Evolutionary conservation across 2,888 invertebrate genomes (phyloP).

Genomic region (Pinctada fucata): DNA sequence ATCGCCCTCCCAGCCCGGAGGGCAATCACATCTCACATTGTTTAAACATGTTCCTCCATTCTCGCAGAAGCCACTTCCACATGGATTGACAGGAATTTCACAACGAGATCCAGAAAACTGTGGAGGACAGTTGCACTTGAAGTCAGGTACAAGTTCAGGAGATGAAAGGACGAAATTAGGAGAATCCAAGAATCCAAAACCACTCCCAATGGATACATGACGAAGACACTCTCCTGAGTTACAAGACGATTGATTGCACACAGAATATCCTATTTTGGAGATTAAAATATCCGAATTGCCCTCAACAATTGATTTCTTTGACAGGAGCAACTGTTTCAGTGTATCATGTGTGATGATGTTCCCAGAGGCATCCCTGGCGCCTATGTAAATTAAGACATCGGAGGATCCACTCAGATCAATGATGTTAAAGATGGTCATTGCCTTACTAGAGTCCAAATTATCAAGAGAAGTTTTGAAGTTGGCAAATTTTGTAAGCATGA

Average conservation of each 20-base stretch:
- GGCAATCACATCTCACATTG: conserved; percentile 60
- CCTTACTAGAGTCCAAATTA: conserved; percentile 78
- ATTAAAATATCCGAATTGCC: conserved; percentile 52
- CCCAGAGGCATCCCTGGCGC: conserved; percentile 79
- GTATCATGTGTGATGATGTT: conserved; percentile 79
- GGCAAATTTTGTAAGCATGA: conserved; percentile 87
- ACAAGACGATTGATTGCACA: conserved; percentile 82
- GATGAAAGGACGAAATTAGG: conserved; percentile 89
- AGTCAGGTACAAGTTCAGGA: conserved; percentile 87
- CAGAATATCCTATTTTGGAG: conserved; percentile 56
- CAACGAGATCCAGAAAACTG: conserved; percentile 95
- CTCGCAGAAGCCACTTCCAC: conserved; percentile 94
- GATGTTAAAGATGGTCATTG: conserved; percentile 41
- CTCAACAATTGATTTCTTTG: conserved; percentile 51
- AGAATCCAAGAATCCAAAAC: conserved; percentile 83
- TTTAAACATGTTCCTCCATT: conserved; percentile 88
- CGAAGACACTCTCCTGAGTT: conserved; percentile 72
- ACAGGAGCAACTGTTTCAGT: conserved; percentile 45
- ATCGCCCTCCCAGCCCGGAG: conserved; percentile 61
- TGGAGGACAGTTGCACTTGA: conserved; percentile 90
- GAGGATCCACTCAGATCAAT: conserved; percentile 8
- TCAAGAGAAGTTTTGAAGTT: conserved; percentile 85
- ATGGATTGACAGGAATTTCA: conserved; percentile 90
- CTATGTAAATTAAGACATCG: conserved; percentile 67
- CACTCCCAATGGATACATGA: conserved; percentile 51